Percentiles rank a stretch among this genome's conserved stretches.
Conservation (phyloP, 2,113 vertebrate genomes). For the Trachemys scripta region DNA sequence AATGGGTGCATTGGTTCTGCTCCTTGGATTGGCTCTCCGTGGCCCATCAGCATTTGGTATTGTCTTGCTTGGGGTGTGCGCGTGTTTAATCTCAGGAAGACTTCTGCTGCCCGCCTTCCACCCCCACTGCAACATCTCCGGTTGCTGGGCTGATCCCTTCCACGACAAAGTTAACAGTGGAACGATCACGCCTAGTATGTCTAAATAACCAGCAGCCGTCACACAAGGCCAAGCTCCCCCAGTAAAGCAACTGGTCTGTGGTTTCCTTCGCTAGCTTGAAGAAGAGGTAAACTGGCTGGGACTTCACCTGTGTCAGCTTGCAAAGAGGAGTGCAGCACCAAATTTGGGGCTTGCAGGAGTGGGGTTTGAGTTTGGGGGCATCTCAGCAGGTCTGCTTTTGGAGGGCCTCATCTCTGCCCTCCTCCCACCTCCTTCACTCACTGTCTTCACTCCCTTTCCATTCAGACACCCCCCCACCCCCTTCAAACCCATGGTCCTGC, state of each 20-base stretch:
- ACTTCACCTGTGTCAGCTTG: neutral
- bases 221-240: neutral
- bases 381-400: neutral
- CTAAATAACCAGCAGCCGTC: neutral
- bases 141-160: too few relatives aligned
- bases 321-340: neutral
- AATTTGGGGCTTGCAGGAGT: neutral
- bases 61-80: too few relatives aligned
- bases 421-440: neutral
- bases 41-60: too few relatives aligned
- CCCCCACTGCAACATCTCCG: neutral
- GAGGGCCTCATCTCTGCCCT: neutral
- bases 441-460: too few relatives aligned
- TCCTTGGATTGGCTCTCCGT: neutral
- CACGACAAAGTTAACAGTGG: too few relatives aligned
- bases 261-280: neutral
- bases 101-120: neutral
- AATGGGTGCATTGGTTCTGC: neutral
- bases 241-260: neutral
- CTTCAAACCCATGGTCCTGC: neutral
- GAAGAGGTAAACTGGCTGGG: neutral
- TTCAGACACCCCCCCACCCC: too few relatives aligned
- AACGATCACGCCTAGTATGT: neutral
- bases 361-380: neutral
- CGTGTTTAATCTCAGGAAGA: neutral